Base-by-base conservation (phyloP, 2,797 vertebrate genomes). In the Sarcophilus harrisii region DNA sequence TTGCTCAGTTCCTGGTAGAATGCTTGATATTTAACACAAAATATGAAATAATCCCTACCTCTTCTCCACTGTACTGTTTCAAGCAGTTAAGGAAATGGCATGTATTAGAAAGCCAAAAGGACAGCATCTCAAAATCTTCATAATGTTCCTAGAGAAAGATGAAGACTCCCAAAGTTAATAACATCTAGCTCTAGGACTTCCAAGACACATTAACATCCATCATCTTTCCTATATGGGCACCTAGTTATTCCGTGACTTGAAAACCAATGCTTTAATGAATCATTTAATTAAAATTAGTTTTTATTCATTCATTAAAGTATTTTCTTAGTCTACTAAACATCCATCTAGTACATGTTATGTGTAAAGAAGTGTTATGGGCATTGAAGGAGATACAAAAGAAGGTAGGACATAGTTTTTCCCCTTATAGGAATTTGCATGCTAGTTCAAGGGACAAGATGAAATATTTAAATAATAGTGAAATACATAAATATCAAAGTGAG, bases 41-140 rank as follows among this genome's bases (percentile, higher is more conserved):
- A 55, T 9, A 11, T 92, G 12, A 81, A 90, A 92, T 90, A 0
- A 45, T 58, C 93, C 98, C 66, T 98, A 99, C 99, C 99, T 99
- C 99, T 97, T 99, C 99, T 1, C 99, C 99, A 0, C 99, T 99
- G 99, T 99, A 99, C 96, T 99, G 99, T 98, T 99, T 99, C 98
- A 99, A 98, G 98, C 99, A 99, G 98, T 99, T 99, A 96, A 99
- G 99, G 97, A 99, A 99, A 97, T 99, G 99, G 24, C 99, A 99
- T 0, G 99, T 99, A 97, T 99, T 99, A 59, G 99, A 99, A 92
- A 99, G 99, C 99, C 99, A 99, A 96, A 99, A 99, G 0, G 99
- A 99, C 97, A 99, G 95, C 97, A 99, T 98, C 97, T 99, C 99
- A 97, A 99, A 99, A 98, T 99, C 99, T 98, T 99, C 99, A 92